Conservation (phyloP, 2,797 vertebrate species). For the Kryptopterus vitreolus region DNA sequence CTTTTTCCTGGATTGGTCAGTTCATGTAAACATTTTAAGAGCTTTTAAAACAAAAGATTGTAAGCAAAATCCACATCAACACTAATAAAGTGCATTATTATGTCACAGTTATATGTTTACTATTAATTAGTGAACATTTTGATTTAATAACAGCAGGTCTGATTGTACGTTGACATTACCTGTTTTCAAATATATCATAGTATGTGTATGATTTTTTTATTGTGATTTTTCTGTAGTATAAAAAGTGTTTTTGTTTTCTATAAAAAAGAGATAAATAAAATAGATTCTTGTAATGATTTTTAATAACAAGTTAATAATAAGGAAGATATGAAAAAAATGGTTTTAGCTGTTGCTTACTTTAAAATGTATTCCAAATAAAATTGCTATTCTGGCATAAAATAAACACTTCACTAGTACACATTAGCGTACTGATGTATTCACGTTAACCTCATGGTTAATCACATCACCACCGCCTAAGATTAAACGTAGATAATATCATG, state of each 20-base stretch:
- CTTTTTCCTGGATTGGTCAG: background rate
- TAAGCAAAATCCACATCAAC: background rate
- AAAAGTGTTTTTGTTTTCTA: background rate
- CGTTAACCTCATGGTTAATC: background rate
- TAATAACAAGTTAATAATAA: too few species aligned
- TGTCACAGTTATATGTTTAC: background rate
- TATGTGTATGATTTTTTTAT: too few species aligned
- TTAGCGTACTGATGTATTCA: too few species aligned
- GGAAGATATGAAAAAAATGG: too few species aligned
- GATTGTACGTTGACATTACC: background rate
- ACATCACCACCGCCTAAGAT: background rate
- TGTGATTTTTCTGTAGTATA: background rate
- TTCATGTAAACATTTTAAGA: background rate
- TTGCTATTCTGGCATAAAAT: background rate
- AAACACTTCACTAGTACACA: background rate
- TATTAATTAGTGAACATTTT: background rate
- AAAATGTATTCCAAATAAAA: background rate
- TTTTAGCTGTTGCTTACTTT: background rate
- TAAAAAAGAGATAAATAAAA: background rate
- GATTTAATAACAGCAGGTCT: background rate
- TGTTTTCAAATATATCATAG: background rate
- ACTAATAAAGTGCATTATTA: background rate
- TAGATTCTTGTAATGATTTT: too few species aligned
- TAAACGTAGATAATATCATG: constrained; percentile 21
- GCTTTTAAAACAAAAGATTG: background rate